Conservation (phyloP, 2,797 vertebrate genomes). For the Microctenopoma stevenorrisi region DNA sequence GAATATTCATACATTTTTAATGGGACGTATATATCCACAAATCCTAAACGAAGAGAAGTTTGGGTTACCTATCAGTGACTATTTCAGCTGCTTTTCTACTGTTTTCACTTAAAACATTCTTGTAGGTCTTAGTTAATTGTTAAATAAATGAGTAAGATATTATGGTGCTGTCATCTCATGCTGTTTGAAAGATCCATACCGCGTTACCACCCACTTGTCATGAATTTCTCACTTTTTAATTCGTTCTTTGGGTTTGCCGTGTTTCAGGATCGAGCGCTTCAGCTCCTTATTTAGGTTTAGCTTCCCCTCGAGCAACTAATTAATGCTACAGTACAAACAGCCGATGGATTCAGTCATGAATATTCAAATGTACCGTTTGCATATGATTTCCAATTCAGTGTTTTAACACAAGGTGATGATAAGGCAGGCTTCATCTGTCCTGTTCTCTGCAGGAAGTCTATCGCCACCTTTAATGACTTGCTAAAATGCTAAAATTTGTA, state of each 20-base stretch:
- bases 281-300: constrained; percentile 78
- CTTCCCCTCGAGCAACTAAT: constrained; percentile 99
- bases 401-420: constrained; percentile 56
- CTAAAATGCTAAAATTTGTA: constrained; percentile 15
- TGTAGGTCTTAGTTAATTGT: constrained; percentile 14
- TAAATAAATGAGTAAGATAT: constrained; percentile 18
- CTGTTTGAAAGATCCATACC: constrained; percentile 26
- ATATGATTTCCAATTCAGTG: constrained; percentile 77
- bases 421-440: constrained; percentile 55
- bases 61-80: background rate
- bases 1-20: constrained; percentile 75
- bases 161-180: background rate
- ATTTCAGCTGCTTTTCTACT: constrained; percentile 3
- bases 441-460: constrained; percentile 27
- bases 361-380: constrained; percentile 95
- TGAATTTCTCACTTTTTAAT: constrained; percentile 47
- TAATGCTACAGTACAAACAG: constrained; percentile 98
- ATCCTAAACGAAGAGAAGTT: constrained; percentile 49
- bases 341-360: constrained; percentile 98
- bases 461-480: constrained; percentile 19
- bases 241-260: constrained; percentile 40
- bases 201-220: constrained; percentile 30
- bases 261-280: constrained; percentile 34
- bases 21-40: constrained; percentile 36
- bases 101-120: background rate